phyloP scores from a whole-genome alignment of 2,888 invertebrate genomes.

The Cataglyphis altisquamis region DNA sequence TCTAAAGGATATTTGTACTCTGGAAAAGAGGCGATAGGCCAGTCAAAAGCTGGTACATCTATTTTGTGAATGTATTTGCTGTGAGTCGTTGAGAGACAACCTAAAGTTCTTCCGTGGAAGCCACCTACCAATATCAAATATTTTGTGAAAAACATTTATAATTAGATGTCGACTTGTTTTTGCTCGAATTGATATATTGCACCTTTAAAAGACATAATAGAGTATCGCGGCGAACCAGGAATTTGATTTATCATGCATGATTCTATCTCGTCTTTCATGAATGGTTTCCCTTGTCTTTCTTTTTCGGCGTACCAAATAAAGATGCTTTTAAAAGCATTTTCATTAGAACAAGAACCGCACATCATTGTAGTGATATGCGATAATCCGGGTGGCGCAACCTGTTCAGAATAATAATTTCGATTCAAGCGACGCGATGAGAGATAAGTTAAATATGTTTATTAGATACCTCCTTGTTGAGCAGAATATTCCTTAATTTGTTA shows the following conservation, averaged over 20 bases:
- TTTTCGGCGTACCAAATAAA: conserved; percentile 95
- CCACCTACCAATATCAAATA: conserved; percentile 87
- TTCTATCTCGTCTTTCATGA: conserved; percentile 92
- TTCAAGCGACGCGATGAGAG: background rate
- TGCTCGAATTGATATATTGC: background rate
- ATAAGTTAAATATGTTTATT: background rate
- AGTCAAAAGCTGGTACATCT: conserved; percentile 97
- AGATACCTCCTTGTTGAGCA: conserved; percentile 88
- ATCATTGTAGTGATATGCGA: conserved; percentile 97
- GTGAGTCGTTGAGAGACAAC: conserved; percentile 94
- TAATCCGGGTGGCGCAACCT: conserved; percentile 94
- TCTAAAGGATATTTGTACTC: conserved; percentile 96
- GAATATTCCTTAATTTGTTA: conserved; percentile 90
- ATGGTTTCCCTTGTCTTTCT: conserved; percentile 91
- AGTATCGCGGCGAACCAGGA: conserved; percentile 95
- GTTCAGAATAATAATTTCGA: conserved; percentile 69
- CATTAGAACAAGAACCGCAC: conserved; percentile 98
- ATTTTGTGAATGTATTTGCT: conserved; percentile 98
- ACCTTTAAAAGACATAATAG: conserved; percentile 94
- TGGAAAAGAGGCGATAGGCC: conserved; percentile 98
- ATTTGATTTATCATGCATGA: conserved; percentile 94
- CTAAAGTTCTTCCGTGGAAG: conserved; percentile 98
- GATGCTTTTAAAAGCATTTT: conserved; percentile 97
- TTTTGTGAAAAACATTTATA: background rate
- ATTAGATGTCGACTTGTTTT: background rate